Evolutionary conservation across 2,888 invertebrate genomes (phyloP).

Genomic region (Morpho helenor): DNA sequence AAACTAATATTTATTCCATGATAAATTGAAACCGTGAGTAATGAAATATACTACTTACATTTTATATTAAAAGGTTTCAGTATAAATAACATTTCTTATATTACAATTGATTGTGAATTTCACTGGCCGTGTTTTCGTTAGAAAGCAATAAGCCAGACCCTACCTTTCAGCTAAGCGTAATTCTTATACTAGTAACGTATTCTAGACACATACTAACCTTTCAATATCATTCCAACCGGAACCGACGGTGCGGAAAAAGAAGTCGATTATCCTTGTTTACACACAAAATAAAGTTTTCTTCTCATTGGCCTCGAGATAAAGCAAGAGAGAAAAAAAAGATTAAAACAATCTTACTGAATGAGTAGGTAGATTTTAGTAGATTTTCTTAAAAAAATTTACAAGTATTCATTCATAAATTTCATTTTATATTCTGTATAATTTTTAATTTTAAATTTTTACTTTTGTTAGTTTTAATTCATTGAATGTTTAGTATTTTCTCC

Average conservation of each 20-base stretch:
- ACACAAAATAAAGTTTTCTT: slow-evolving; percentile 73
- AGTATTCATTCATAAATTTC: no score
- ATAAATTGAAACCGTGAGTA: no score
- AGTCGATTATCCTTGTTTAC: slow-evolving; percentile 70
- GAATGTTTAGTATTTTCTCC: no score
- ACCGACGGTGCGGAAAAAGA: slow-evolving; percentile 51
- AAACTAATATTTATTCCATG: no score
- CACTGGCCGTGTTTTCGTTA: slow-evolving; percentile 3
- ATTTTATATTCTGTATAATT: no score
- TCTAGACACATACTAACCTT: slow-evolving; percentile 58
- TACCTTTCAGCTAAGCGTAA: slow-evolving; percentile 4
- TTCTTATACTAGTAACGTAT: slow-evolving; percentile 48
- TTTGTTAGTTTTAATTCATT: no score
- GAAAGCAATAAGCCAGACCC: slow-evolving; percentile 11
- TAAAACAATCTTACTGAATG: no score
- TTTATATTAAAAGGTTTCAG: no score
- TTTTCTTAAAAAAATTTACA: no score
- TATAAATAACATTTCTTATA: background rate
- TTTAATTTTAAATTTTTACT: no score
- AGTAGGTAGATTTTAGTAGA: no score
- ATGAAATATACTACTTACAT: no score
- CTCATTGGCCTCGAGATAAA: slow-evolving; percentile 65
- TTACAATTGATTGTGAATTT: slow-evolving; percentile 1
- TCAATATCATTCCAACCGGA: slow-evolving; percentile 53
- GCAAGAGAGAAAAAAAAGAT: slow-evolving; percentile 31